A percentile compares a stretch with the other conserved stretches of the same genome.
These are phyloP conservation scores for Euzophera pinguis DNA, from an alignment of 2,888 invertebrate genomes.

Conservation along the genomic window DNA sequence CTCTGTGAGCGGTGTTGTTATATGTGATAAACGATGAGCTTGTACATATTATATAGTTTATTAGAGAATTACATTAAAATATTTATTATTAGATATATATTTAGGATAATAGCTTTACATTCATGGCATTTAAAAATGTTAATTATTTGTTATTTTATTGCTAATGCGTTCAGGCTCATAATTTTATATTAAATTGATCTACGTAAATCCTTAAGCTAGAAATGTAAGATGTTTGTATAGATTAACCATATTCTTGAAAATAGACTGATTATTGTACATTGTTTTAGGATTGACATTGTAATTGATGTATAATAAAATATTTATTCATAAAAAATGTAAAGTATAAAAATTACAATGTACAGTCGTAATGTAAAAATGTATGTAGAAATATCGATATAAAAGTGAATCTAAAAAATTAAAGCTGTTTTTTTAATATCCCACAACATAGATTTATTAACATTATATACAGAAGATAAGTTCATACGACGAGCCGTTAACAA, in stretches of 20 bases:
- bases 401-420: slow-evolving; percentile 42
- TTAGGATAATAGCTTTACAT: slow-evolving; percentile 32
- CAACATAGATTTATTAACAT: no score
- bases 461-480: no score
- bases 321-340: slow-evolving; percentile 36
- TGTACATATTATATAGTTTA: slow-evolving; percentile 65
- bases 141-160: slow-evolving; percentile 58
- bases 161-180: slow-evolving; percentile 67
- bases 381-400: slow-evolving; percentile 53
- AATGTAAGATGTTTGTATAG: slow-evolving; percentile 28
- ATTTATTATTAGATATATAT: slow-evolving; percentile 61
- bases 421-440: slow-evolving; percentile 27
- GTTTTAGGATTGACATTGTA: slow-evolving; percentile 42
- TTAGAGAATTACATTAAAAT: slow-evolving; percentile 49
- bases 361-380: slow-evolving; percentile 56
- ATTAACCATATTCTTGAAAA: slow-evolving; percentile 38
- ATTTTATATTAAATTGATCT: slow-evolving; percentile 33
- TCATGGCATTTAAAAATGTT: slow-evolving; percentile 40
- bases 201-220: slow-evolving; percentile 24
- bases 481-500: no score
- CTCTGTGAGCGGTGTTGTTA: slow-evolving; percentile 45
- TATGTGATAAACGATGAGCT: slow-evolving; percentile 78
- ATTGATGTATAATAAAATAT: slow-evolving; percentile 52
- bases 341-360: slow-evolving; percentile 36
- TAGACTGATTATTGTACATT: slow-evolving; percentile 63